A percentile compares a stretch with the other conserved stretches of the same genome.
Evolutionary conservation across 2,888 invertebrate species (phyloP).

Genomic region (Odontocolon sp.): DNA sequence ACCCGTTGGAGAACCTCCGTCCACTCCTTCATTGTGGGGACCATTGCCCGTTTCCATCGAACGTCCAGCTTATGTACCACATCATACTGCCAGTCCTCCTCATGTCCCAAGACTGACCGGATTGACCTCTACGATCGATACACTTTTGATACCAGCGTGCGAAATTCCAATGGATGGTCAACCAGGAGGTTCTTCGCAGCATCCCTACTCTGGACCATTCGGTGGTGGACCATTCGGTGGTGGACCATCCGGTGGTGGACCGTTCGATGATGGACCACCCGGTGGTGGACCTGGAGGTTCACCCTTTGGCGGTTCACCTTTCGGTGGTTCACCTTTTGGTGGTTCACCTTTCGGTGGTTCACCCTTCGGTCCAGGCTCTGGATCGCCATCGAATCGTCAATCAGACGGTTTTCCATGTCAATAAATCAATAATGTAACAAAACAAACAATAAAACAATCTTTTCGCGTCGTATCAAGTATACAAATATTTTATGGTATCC

Average conservation of each 20-base stretch:
- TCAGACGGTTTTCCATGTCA: too few relatives aligned
- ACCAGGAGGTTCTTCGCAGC: too few relatives aligned
- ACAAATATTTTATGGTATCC: not conserved
- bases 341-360: too few relatives aligned
- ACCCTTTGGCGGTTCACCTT: too few relatives aligned
- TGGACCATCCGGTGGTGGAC: too few relatives aligned
- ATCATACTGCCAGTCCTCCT: not conserved
- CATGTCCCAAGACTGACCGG: constrained; percentile 49
- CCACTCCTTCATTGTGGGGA: not conserved
- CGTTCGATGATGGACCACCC: too few relatives aligned
- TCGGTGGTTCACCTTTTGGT: not conserved
- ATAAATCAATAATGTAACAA: not conserved
- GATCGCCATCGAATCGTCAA: too few relatives aligned
- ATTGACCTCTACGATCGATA: constrained; percentile 62
- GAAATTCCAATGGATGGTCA: constrained; percentile 11
- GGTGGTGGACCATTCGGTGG: too few relatives aligned
- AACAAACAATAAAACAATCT: constrained; percentile 7
- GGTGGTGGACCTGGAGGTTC: too few relatives aligned
- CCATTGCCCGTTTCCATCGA: constrained; percentile 1
- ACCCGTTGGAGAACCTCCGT: not conserved
- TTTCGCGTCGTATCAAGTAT: not conserved
- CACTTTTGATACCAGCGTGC: constrained; percentile 65
- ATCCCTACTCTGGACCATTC: too few relatives aligned
- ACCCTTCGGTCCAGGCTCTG: too few relatives aligned
- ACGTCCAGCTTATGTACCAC: not conserved